A percentile compares a stretch with the other conserved stretches of the same genome.
Evolutionary conservation across 2,113 vertebrate genomes (phyloP).

Genomic region (Xiphorhynchus elegans): DNA sequence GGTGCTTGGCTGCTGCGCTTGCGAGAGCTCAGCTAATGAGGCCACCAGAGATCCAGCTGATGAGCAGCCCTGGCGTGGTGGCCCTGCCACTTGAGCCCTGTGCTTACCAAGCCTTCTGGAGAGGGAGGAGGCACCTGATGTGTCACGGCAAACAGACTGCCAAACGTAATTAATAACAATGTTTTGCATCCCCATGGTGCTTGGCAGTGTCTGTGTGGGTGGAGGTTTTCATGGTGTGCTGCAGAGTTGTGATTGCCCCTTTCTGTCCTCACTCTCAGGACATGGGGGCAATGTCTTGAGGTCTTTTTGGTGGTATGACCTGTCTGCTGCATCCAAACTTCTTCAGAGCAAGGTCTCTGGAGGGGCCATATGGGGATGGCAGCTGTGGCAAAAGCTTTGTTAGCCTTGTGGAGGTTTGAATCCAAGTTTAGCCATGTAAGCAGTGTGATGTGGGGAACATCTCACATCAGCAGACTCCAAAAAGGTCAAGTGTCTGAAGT

Average conservation of each 20-base stretch:
- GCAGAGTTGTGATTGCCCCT: neutral
- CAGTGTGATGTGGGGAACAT: neutral
- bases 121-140: neutral
- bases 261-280: neutral
- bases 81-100: neutral
- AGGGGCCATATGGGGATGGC: neutral
- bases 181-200: neutral
- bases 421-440: neutral
- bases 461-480: neutral
- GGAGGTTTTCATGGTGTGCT: neutral
- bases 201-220: neutral
- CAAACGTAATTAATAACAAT: neutral
- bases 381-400: neutral
- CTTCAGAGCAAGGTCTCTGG: neutral
- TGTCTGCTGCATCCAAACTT: neutral
- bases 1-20: neutral
- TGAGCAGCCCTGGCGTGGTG: neutral
- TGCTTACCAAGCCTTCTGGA: neutral
- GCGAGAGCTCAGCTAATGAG: constrained; percentile 70
- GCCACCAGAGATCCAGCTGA: constrained; percentile 71
- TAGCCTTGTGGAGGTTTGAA: neutral
- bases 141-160: neutral
- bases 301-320: neutral
- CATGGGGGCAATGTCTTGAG: accelerated
- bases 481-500: neutral